Conservation (phyloP, 2,888 invertebrate species). For the Aleiodes leptofemur region DNA sequence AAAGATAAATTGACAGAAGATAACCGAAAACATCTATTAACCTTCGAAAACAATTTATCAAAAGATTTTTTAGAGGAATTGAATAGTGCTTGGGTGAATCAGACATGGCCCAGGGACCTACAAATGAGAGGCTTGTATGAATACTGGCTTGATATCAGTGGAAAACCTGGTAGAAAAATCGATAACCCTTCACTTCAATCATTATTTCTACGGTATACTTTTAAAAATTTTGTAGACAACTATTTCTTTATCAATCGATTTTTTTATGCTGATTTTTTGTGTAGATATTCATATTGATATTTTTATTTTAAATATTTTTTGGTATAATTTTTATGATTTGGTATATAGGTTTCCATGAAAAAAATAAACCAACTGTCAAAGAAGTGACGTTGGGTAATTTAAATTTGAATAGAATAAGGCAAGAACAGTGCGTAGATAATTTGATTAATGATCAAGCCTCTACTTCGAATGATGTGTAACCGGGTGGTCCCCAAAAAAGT, state of each 20-base stretch:
- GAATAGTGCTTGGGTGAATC: slow-evolving; percentile 20
- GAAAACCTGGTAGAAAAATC: slow-evolving; percentile 19
- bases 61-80: slow-evolving; percentile 19
- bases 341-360: slow-evolving; percentile 21
- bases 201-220: slow-evolving; percentile 25
- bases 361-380: slow-evolving; percentile 32
- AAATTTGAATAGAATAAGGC: slow-evolving; percentile 22
- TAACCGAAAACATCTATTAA: slow-evolving; percentile 1
- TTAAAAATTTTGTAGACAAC: slow-evolving; percentile 17
- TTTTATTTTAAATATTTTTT: slow-evolving; percentile 30
- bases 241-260: not conserved
- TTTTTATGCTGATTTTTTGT: slow-evolving; percentile 27
- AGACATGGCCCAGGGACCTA: slow-evolving; percentile 2
- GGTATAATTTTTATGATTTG: slow-evolving; percentile 26
- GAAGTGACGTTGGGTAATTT: slow-evolving; percentile 28
- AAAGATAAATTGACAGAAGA: slow-evolving; percentile 26
- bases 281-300: slow-evolving; percentile 29
- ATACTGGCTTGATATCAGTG: slow-evolving; percentile 33
- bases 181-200: slow-evolving; percentile 17
- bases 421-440: too few relatives aligned
- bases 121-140: slow-evolving; percentile 19
- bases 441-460: too few relatives aligned
- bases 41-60: slow-evolving; percentile 36
- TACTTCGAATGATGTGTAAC: too few relatives aligned
- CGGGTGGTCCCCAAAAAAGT: too few relatives aligned